phyloP scores from a whole-genome alignment of 2,113 vertebrate species.

The Mastomys natalensis region DNA sequence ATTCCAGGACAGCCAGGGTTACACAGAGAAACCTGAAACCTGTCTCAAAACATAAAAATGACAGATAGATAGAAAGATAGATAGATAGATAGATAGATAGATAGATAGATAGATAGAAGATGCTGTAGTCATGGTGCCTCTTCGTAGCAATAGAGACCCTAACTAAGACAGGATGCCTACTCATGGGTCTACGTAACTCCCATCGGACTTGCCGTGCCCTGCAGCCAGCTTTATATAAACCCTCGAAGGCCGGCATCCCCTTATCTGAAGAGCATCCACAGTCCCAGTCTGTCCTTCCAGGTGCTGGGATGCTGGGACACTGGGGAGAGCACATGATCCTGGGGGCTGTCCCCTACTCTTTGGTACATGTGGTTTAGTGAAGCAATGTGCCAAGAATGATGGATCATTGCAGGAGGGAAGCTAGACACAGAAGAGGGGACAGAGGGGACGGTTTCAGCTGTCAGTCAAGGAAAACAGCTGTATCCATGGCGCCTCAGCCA shows the following conservation, averaged over 20 bases:
- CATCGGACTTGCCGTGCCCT: neutral
- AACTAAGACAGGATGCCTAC: neutral
- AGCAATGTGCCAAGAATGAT: too few relatives aligned
- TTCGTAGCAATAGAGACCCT: neutral
- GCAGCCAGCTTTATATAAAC: neutral
- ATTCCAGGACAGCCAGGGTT: neutral
- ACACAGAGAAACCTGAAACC: neutral
- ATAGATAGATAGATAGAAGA: neutral
- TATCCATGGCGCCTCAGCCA: fast-evolving
- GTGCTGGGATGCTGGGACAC: neutral
- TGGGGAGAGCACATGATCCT: neutral
- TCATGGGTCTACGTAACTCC: neutral
- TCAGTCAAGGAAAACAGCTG: too few relatives aligned
- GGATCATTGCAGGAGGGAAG: neutral
- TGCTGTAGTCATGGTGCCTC: neutral
- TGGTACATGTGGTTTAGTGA: neutral
- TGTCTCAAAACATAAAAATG: neutral
- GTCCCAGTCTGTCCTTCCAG: neutral
- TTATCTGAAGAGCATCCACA: neutral
- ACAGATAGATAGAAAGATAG: too few relatives aligned
- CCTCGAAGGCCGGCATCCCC: neutral
- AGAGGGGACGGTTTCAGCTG: neutral
- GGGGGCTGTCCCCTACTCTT: neutral
- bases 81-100: too few relatives aligned
- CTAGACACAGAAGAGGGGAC: neutral